phyloP scores from a whole-genome alignment of 2,888 invertebrate species.

The Iselma pallidipennis region DNA sequence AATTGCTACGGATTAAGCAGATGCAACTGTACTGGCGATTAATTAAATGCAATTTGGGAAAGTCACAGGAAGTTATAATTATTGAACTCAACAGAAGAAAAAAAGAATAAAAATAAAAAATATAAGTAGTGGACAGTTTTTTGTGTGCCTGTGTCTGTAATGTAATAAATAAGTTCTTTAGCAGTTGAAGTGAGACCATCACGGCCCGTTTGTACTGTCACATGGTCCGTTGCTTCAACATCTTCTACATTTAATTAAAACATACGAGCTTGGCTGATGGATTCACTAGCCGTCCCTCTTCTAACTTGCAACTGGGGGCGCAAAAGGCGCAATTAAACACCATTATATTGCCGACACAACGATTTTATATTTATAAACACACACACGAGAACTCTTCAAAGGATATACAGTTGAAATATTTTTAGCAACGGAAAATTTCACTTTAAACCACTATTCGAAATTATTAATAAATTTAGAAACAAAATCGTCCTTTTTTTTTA shows the following conservation, averaged over 20 bases:
- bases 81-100: conserved; percentile 11
- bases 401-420: not conserved
- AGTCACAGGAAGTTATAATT: conserved; percentile 30
- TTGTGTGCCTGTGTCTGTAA: not conserved
- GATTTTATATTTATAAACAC: not conserved
- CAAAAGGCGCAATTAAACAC: conserved; percentile 18
- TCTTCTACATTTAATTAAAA: conserved; percentile 53
- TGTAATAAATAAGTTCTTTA: conserved; percentile 53
- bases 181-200: conserved; percentile 55
- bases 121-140: too few relatives aligned
- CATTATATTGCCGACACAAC: conserved; percentile 3
- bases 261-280: conserved; percentile 51
- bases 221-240: conserved; percentile 49
- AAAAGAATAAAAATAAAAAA: too few relatives aligned
- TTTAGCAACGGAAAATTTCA: conserved; percentile 1
- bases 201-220: conserved; percentile 54
- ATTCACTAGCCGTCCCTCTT: conserved; percentile 39
- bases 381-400: not conserved
- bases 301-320: conserved; percentile 1
- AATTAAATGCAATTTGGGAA: conserved; percentile 33
- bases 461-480: not conserved
- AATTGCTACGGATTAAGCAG: conserved; percentile 26
- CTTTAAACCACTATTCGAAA: not conserved
- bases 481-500: too few relatives aligned
- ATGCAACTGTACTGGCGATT: conserved; percentile 25